Base-by-base conservation (phyloP, 2,888 invertebrate species). In the Archips crataeganus region DNA sequence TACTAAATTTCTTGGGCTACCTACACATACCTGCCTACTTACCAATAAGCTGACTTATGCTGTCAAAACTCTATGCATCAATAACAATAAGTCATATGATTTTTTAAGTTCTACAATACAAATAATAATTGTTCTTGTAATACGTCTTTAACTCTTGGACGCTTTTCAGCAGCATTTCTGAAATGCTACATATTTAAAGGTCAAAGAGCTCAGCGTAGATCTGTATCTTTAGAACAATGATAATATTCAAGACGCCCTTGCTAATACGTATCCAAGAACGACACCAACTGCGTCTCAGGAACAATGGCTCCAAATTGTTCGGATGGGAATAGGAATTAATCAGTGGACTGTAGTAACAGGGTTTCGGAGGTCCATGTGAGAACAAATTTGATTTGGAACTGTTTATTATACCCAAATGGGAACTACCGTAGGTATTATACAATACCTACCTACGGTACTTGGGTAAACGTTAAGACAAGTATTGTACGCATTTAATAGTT, bases 321-420 rank as follows among this genome's bases (percentile, higher is more conserved):
- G 82, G 81, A 80, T 81, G 82, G 84, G 82, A 85, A 83, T 84
- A 81, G 84, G 83, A 82, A 83, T 85, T 84, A 83, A 84, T 85
- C 83, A 84, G 79, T 60, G 79, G 64, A 77, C 78, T 75, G 75
- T 77, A 63, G 74, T 77, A 63, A 63, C 61, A 68, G 63, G 68
- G 47, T 68, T 70, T 71, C 62, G 49, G 61, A 61, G 69, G 65
- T 42, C 49, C 63, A 73, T 68, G 59, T 68, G 70, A 59, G 57
- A 47, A 68, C 67, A 61, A 67, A 72, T 67, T 68, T 51, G 57
- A 73, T 73, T 63, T 59, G 49, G 11, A 68, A 47, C 68, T 47
- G 62, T 61, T 67, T 54, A 62, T 45, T 62, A 34, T 36, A 13
- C 32, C 63, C 47, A 10, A 61, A 36, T 39, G 45, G 13, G 23